Base-by-base conservation (phyloP, 2,113 vertebrate species). In the Pseudolaguvia tuberculata region DNA sequence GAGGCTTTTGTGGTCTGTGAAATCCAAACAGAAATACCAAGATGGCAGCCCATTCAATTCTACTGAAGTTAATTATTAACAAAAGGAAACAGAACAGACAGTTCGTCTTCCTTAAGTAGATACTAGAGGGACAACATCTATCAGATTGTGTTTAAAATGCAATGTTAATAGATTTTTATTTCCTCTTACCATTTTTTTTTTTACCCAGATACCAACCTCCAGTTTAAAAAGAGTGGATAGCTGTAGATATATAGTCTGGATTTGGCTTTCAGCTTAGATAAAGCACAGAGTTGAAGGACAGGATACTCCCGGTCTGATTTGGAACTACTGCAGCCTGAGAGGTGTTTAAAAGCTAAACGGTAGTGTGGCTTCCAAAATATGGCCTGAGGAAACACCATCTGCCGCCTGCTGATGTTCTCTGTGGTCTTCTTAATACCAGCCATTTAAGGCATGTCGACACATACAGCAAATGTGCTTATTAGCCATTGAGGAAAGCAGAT, bases 91-190 rank as follows among this genome's bases (percentile, higher is more conserved):
- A 39, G 39, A 48, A 27, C 25, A 57, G 53, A 48, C 55, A 2
- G 35, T 57, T 1, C 23, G 42, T 29, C 72, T 58, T 56, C 39
- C 23, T 55, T 51, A 59, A 59, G 70, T 78, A 55, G 66, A 78
- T 18, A 53, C 29, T 48, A 14, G 56, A 48, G 17, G 57, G 35
- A 50, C 63, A 48, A 23, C 31, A 59, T 69, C 55, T 56, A 59
- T 76, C 65, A 59, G 65, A 59, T 66, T 29, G 42, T 59, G 45
- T 69, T 76, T 76, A 76, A 65, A 69, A 55, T 18, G 27, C 55
- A 76, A 48, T 10, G 74, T 58, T 76, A 76, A 76, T 76, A 76
- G 74, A 76, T 76, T 76, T 68, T 67, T 25, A n/a, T n/a, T 53
- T 29, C 25, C n/a, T 6, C 2, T 14, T 9, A 35, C 39, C n/a